Conservation (phyloP, 2,888 invertebrate genomes). For the Cynaeus angustus region DNA sequence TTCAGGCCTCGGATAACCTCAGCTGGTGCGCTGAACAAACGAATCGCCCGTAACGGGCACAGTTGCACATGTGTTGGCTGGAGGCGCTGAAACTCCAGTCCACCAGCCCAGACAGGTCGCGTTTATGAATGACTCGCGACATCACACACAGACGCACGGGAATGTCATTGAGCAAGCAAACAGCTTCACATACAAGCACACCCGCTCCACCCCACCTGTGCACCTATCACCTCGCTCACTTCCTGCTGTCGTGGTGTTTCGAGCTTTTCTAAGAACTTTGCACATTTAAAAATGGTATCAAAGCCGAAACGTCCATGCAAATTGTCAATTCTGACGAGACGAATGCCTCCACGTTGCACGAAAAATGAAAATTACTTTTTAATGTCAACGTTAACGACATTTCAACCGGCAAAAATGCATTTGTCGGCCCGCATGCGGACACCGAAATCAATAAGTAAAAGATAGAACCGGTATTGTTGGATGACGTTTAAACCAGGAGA, state of each 20-base stretch:
- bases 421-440: conserved; percentile 24
- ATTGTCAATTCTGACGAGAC: conserved; percentile 1
- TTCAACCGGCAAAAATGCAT: conserved; percentile 29
- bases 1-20: conserved; percentile 23
- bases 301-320: neutral
- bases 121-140: conserved; percentile 57
- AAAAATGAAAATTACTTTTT: conserved; percentile 27
- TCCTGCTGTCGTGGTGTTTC: conserved; percentile 25
- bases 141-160: conserved; percentile 52
- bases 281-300: neutral
- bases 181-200: conserved; percentile 30
- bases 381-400: conserved; percentile 19
- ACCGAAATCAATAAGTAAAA: conserved; percentile 19
- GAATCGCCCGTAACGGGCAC: conserved; percentile 40
- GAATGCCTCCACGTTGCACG: conserved; percentile 1
- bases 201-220: conserved; percentile 37
- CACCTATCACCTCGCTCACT: conserved; percentile 27
- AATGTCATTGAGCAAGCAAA: conserved; percentile 55
- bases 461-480: conserved; percentile 27
- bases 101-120: conserved; percentile 52
- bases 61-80: conserved; percentile 42
- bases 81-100: conserved; percentile 41
- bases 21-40: conserved; percentile 34
- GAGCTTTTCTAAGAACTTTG: conserved; percentile 13
- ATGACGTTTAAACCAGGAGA: neutral